Conservation (phyloP, 2,888 invertebrate species). For the Mesodorylaimus sp. region DNA sequence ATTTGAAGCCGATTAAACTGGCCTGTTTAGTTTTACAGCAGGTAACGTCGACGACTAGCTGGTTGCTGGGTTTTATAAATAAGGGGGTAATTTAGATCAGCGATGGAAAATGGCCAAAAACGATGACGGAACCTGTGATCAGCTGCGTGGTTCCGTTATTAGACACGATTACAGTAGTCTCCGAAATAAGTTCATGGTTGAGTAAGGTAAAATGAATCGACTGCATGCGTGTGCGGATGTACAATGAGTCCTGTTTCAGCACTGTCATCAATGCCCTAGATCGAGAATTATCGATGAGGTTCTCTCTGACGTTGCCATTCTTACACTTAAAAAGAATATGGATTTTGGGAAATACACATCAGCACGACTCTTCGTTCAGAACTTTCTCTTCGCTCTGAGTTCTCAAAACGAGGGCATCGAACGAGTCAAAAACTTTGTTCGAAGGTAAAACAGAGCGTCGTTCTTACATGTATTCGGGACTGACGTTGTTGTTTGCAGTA, state of each 20-base stretch:
- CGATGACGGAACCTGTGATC: conserved; percentile 35
- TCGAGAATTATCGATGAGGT: conserved; percentile 49
- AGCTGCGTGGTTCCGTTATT: conserved; percentile 45
- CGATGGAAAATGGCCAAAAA: conserved; percentile 20
- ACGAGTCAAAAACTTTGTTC: conserved; percentile 51
- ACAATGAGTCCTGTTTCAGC: conserved; percentile 30
- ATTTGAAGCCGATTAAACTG: conserved; percentile 50
- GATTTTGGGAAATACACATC: conserved; percentile 59
- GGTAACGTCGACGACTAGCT: too few species aligned
- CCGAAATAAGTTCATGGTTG: conserved; percentile 44
- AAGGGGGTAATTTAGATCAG: conserved; percentile 11
- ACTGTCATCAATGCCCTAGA: conserved; percentile 48
- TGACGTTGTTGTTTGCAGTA: too few species aligned
- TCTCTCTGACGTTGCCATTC: conserved; percentile 52
- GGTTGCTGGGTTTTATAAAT: too few species aligned
- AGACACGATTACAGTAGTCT: conserved; percentile 45
- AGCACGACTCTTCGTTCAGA: conserved; percentile 52
- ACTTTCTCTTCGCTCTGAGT: conserved; percentile 50
- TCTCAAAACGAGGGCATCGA: conserved; percentile 51
- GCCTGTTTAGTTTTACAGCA: conserved; percentile 49
- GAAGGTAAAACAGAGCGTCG: too few species aligned
- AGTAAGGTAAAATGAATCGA: conserved; percentile 31
- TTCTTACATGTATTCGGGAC: too few species aligned
- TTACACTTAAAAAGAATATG: conserved; percentile 59
- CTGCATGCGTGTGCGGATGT: neutral